phyloP scores from a whole-genome alignment of 2,113 vertebrate species.

The Condylura cristata region DNA sequence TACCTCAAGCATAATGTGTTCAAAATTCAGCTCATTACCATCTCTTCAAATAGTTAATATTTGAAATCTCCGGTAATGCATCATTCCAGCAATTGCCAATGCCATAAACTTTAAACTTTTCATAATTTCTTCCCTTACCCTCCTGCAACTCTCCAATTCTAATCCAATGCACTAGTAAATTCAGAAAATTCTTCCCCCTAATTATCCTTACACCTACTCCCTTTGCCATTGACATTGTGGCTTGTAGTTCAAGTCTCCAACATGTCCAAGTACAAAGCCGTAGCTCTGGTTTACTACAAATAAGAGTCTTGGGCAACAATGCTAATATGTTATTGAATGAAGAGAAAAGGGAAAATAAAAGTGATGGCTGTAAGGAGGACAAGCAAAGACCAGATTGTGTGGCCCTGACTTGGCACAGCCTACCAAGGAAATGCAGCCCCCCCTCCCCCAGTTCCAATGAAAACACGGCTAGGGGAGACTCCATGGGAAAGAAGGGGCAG shows the following conservation, averaged over 20 bases:
- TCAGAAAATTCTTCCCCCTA: neutral
- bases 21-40: constrained; percentile 8
- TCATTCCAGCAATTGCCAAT: constrained; percentile 14
- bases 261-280: neutral
- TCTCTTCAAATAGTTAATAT: neutral
- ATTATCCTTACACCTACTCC: neutral
- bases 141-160: neutral
- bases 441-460: neutral
- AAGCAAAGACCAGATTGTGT: neutral
- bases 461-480: neutral
- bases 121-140: neutral
- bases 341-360: neutral
- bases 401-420: neutral
- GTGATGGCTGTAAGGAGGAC: neutral
- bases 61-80: constrained; percentile 13
- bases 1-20: neutral
- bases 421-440: neutral
- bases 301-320: neutral
- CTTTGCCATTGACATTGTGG: neutral
- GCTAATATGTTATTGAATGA: neutral
- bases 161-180: neutral
- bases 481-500: fast-evolving
- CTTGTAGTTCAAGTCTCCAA: neutral
- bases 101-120: constrained; percentile 7
- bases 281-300: neutral